These are phyloP conservation scores for Drosophila mauritiana DNA, from an alignment of 1,140 invertebrate species.

Conservation along the genomic window DNA sequence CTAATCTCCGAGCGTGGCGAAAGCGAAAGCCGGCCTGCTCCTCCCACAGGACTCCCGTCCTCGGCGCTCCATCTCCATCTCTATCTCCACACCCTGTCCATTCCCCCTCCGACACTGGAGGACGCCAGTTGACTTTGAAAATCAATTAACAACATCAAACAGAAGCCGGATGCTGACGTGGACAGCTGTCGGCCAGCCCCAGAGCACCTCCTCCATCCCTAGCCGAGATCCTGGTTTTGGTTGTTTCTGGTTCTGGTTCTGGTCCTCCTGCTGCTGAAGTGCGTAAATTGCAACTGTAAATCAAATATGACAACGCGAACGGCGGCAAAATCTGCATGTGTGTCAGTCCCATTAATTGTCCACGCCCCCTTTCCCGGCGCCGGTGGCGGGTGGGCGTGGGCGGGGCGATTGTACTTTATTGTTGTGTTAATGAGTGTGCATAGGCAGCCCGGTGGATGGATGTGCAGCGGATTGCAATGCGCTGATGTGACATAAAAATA, in stretches of 20 bases:
- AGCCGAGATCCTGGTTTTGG: neutral
- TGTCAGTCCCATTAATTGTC: conserved; percentile 83
- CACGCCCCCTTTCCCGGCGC: conserved; percentile 24
- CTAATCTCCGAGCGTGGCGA: conserved; percentile 74
- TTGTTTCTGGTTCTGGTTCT: too few relatives aligned
- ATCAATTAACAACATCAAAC: conserved; percentile 85
- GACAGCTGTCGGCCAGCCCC: conserved; percentile 67
- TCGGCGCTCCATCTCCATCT: neutral
- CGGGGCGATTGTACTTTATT: conserved; percentile 63
- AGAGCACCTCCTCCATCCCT: neutral
- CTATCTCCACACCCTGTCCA: neutral
- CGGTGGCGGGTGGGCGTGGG: neutral
- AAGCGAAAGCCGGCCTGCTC: conserved; percentile 36
- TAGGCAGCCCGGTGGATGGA: conserved; percentile 28
- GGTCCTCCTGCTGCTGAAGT: conserved; percentile 44
- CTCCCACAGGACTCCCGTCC: neutral
- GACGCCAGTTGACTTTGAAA: conserved; percentile 78
- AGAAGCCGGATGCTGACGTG: conserved; percentile 77
- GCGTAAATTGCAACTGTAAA: conserved; percentile 84
- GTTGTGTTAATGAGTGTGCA: conserved; percentile 82
- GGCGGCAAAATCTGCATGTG: conserved; percentile 79
- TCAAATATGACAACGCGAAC: conserved; percentile 82
- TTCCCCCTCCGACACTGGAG: neutral
- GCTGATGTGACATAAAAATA: conserved; percentile 81
- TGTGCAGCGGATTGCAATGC: conserved; percentile 51